Evolutionary conservation across 2,888 invertebrate genomes (phyloP).

Genomic region (Mycogona germanica): DNA sequence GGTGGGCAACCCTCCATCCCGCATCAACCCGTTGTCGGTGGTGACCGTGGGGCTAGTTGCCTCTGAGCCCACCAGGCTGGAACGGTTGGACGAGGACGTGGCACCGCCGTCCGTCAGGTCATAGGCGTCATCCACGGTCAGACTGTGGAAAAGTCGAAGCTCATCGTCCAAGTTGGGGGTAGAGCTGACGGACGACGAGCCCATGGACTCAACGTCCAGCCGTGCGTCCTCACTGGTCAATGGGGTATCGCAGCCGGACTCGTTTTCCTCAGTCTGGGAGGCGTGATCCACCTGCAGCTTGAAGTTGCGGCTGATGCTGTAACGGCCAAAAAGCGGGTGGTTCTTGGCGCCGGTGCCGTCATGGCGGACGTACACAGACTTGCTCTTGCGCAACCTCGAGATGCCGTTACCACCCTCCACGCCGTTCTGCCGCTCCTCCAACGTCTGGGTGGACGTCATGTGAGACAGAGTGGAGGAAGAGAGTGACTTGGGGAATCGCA

Average conservation of each 20-base stretch:
- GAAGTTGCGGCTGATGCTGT: conserved; percentile 7
- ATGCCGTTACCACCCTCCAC: neutral
- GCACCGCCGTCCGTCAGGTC: neutral
- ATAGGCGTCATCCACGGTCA: neutral
- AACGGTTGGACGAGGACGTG: neutral
- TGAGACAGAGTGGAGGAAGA: conserved; percentile 13
- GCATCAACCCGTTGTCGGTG: neutral
- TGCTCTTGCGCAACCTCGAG: conserved; percentile 9
- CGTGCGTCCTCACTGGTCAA: too few relatives aligned
- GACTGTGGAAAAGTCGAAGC: too few relatives aligned
- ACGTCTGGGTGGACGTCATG: neutral
- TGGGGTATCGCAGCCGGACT: too few relatives aligned
- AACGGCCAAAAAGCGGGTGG: conserved; percentile 11
- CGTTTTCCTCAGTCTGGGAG: conserved; percentile 4
- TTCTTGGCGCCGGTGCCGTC: conserved; percentile 3
- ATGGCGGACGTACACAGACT: conserved; percentile 6
- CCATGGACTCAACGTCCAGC: too few relatives aligned
- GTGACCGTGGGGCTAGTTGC: neutral
- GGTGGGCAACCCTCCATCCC: neutral
- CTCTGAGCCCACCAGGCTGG: conserved; percentile 3
- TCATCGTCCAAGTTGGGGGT: too few relatives aligned
- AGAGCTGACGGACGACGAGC: too few relatives aligned
- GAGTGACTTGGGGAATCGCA: conserved; percentile 1
- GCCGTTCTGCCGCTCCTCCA: neutral
- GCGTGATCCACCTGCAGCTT: conserved; percentile 11